Conservation (phyloP, 2,113 vertebrate genomes). For the Merops nubicus region DNA sequence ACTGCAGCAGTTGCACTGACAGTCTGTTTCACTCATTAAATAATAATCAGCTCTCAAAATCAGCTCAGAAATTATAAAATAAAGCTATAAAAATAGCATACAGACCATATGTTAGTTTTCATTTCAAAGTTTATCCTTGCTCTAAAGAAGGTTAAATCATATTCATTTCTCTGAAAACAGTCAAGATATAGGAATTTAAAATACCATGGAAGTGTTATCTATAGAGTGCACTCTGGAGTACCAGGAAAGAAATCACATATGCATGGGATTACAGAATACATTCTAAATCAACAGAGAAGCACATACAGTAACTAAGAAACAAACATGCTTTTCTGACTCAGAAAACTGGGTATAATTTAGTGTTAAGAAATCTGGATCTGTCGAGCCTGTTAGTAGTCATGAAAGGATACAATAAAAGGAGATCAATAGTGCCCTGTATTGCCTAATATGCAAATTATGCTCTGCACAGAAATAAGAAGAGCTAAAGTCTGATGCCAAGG, state of each 20-base stretch:
- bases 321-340: constrained; percentile 64
- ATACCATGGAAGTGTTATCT: constrained; percentile 72
- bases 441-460: neutral
- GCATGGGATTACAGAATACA: constrained; percentile 66
- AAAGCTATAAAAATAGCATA: constrained; percentile 65
- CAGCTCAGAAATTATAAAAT: constrained; percentile 64
- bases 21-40: constrained; percentile 37
- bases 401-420: neutral
- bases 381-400: neutral
- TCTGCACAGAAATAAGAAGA: neutral
- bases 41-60: constrained; percentile 61
- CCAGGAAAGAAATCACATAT: constrained; percentile 69
- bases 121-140: constrained; percentile 72
- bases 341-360: constrained; percentile 58
- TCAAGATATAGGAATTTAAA: constrained; percentile 71
- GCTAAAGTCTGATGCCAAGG: neutral
- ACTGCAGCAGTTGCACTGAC: neutral
- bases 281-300: constrained; percentile 60
- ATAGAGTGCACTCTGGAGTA: constrained; percentile 63
- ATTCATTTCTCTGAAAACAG: constrained; percentile 70
- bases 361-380: constrained; percentile 30
- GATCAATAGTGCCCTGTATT: neutral
- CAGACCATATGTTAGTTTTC: constrained; percentile 72
- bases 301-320: constrained; percentile 65
- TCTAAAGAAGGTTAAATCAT: constrained; percentile 69